A percentile compares a stretch with the other conserved stretches of the same genome.
Evolutionary conservation across 2,113 vertebrate species (phyloP).

Genomic region (Sander vitreus): DNA sequence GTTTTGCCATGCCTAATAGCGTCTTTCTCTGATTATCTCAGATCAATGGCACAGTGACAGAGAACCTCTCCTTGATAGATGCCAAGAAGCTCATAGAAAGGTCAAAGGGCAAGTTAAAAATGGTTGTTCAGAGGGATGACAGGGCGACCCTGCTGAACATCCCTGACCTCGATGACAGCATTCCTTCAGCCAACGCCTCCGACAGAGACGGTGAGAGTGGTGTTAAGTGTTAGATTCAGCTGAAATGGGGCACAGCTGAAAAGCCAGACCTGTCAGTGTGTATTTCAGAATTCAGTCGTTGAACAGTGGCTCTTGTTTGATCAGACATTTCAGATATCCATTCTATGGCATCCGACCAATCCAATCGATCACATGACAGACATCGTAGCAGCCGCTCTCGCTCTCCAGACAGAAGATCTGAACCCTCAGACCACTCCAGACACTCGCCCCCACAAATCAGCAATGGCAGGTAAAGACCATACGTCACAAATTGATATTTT

Average conservation of each 20-base stretch:
- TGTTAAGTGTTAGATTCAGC: conserved; percentile 21
- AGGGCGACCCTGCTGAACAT: conserved; percentile 95
- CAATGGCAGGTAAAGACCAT: conserved; percentile 92
- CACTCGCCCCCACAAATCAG: conserved; percentile 97
- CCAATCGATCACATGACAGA: conserved; percentile 95
- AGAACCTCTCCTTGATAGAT: conserved; percentile 99
- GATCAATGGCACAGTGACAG: conserved; percentile 99
- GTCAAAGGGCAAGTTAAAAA: conserved; percentile 99
- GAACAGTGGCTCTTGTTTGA: conserved; percentile 53
- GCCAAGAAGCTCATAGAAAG: conserved; percentile 99
- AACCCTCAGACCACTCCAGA: conserved; percentile 96
- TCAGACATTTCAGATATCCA: conserved; percentile 99
- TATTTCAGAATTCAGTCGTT: neutral
- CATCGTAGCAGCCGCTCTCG: conserved; percentile 93
- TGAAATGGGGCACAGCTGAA: neutral
- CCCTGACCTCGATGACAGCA: conserved; percentile 97
- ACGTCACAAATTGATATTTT: neutral
- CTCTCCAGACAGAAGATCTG: conserved; percentile 95
- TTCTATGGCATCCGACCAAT: conserved; percentile 98
- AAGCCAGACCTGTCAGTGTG: conserved; percentile 1
- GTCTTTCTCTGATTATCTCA: conserved; percentile 69
- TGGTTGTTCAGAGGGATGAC: conserved; percentile 98
- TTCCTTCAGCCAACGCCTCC: conserved; percentile 97
- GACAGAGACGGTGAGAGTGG: conserved; percentile 94
- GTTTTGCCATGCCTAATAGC: conserved; percentile 1